phyloP scores from a whole-genome alignment of 2,888 invertebrate species.

The Sesia apiformis region DNA sequence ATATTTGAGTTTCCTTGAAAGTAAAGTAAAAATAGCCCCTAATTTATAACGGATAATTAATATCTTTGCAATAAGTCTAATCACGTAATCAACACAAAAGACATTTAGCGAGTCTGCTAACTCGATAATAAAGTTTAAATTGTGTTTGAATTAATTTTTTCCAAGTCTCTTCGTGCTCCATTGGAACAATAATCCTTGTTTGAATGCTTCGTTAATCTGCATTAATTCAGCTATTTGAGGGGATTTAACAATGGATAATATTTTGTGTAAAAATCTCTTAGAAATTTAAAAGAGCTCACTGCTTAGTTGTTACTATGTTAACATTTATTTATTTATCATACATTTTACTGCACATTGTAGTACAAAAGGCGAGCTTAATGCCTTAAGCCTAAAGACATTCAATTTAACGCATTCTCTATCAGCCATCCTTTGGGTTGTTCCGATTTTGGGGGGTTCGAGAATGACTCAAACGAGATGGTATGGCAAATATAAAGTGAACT shows the following conservation, averaged over 20 bases:
- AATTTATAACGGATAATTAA: background rate
- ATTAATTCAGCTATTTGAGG: constrained; percentile 48
- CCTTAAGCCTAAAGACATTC: too few relatives aligned
- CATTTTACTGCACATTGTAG: too few relatives aligned
- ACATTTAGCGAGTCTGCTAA: constrained; percentile 28
- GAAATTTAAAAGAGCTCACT: constrained; percentile 11
- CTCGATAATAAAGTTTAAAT: constrained; percentile 35
- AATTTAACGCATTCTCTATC: too few relatives aligned
- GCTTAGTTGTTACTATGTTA: constrained; percentile 19
- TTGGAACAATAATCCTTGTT: constrained; percentile 58
- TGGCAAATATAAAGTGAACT: too few relatives aligned
- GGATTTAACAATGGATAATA: constrained; percentile 33
- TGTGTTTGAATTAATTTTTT: constrained; percentile 40
- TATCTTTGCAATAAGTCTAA: constrained; percentile 9
- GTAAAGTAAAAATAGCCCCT: background rate
- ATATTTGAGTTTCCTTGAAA: background rate
- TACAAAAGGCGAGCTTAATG: too few relatives aligned
- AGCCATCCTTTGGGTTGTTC: too few relatives aligned
- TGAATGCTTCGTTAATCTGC: constrained; percentile 61
- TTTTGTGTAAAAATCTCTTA: constrained; percentile 2
- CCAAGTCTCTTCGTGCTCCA: constrained; percentile 39
- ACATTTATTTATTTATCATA: constrained; percentile 7
- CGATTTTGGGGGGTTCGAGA: too few relatives aligned
- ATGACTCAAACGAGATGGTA: too few relatives aligned
- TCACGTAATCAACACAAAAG: constrained; percentile 24